Base-by-base conservation (phyloP, 2,113 vertebrate genomes). In the Alligator mississippiensis region DNA sequence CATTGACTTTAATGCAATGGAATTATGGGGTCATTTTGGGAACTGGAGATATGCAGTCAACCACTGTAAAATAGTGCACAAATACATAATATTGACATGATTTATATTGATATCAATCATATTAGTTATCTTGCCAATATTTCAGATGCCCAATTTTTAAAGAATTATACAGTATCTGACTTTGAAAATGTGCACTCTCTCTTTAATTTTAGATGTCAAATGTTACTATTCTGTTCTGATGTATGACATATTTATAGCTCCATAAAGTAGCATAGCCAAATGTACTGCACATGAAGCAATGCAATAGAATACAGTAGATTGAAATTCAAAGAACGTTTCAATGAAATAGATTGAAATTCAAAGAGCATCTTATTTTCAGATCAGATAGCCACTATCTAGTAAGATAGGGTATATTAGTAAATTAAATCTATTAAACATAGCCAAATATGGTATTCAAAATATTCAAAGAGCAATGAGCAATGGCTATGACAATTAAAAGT, bases 401-500 rank as follows among this genome's bases (percentile, higher is more conserved):
- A 89, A 12, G 11, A 28, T 70, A 64, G 47, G 9, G 24, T 5
- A 38, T 89, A 89, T 94, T 92, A 84, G 93, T 95, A 11, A 92
- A 34, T 81, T 88, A 85, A 88, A 83, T 55, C 1, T 57, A 25
- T 30, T 47, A 47, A 47, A 47, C 24, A 61, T 4, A 72, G 17
- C 27, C 74, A 47, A 77, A 27, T 77, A 84, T 28, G 12, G 4
- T 58, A 66, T 30, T 61, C 58, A 62, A 10, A 66, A 13, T 90
- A 13, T 76, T 94, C 77, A 87, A 25, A 90, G 80, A 84, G 3
- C 62, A 54, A 30, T 25, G 22, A 86, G 3, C 62, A 54, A 30
- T 25, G 22, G 68, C 19, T 92, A 86, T 30, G 58, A 25, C 68
- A 58, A 82, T 66, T 70, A 14, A 68, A 30, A 68, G 17, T 59